phyloP scores from a whole-genome alignment of 2,797 vertebrate species.

The Merluccius polli region DNA sequence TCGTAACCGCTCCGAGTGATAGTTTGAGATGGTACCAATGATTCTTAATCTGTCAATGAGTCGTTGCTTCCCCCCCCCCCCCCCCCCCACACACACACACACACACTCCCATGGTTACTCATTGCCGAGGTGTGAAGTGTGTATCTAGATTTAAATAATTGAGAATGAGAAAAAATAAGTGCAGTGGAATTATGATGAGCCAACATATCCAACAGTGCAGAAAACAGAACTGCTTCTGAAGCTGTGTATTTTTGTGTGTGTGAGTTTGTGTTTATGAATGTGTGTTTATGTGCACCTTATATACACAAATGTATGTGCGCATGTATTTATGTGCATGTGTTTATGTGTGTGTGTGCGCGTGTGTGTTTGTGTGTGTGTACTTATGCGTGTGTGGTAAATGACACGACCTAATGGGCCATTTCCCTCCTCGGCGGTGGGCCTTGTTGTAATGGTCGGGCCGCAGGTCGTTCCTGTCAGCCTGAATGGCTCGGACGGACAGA shows the following conservation, averaged over 20 bases:
- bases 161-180: not conserved
- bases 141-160: too few species aligned
- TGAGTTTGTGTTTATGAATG: conserved; percentile 16
- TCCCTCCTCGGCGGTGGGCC: not conserved
- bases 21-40: too few species aligned
- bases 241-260: conserved; percentile 1
- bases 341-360: not conserved
- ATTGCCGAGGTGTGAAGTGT: too few species aligned
- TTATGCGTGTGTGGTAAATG: not conserved
- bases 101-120: too few species aligned
- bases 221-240: conserved; percentile 38
- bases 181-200: not conserved
- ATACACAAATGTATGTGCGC: not conserved
- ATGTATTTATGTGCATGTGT: conserved; percentile 12
- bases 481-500: conserved; percentile 18
- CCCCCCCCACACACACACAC: too few species aligned
- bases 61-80: too few species aligned
- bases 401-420: not conserved
- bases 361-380: not conserved
- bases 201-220: conserved; percentile 63
- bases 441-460: not conserved
- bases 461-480: conserved; percentile 19
- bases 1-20: too few species aligned
- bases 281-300: not conserved
- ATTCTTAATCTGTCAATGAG: too few species aligned